Conservation (phyloP, 37 sponge, comb jelly and placozoan genomes). For the Chondrosia reniformis region DNA sequence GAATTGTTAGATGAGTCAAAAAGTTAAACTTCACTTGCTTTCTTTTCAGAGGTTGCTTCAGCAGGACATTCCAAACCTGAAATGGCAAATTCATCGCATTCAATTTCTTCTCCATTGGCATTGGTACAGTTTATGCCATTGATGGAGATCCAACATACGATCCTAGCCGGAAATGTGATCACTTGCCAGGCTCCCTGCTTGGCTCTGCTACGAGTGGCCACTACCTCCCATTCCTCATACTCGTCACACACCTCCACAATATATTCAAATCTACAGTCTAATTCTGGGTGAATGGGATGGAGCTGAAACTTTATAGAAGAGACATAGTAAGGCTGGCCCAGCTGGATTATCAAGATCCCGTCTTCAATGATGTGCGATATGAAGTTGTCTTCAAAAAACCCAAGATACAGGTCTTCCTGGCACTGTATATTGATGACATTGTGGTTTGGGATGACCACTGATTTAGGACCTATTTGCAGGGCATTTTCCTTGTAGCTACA, state of each 20-base stretch:
- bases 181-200: conserved; percentile 1
- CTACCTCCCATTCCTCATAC: conserved; percentile 20
- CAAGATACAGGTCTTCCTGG: conserved; percentile 22
- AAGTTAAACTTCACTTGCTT: too few species aligned
- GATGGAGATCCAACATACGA: conserved; percentile 23
- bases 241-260: conserved; percentile 12
- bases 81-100: conserved; percentile 18
- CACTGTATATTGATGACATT: background rate
- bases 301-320: conserved; percentile 7
- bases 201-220: background rate
- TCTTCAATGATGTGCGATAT: conserved; percentile 25
- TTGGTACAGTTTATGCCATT: conserved; percentile 7
- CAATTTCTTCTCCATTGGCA: background rate
- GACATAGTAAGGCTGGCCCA: conserved; percentile 12
- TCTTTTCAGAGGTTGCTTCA: too few species aligned
- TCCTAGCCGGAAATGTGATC: background rate
- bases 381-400: conserved; percentile 15
- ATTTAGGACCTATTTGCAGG: background rate
- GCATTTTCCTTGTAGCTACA: background rate
- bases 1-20: too few species aligned
- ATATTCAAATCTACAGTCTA: conserved; percentile 18
- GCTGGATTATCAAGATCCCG: conserved; percentile 17
- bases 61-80: background rate
- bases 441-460: conserved; percentile 8
- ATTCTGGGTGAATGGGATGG: background rate